Base-by-base conservation (phyloP, 37 sponge, comb jelly and placozoan genomes). In the Beroe forskalii region DNA sequence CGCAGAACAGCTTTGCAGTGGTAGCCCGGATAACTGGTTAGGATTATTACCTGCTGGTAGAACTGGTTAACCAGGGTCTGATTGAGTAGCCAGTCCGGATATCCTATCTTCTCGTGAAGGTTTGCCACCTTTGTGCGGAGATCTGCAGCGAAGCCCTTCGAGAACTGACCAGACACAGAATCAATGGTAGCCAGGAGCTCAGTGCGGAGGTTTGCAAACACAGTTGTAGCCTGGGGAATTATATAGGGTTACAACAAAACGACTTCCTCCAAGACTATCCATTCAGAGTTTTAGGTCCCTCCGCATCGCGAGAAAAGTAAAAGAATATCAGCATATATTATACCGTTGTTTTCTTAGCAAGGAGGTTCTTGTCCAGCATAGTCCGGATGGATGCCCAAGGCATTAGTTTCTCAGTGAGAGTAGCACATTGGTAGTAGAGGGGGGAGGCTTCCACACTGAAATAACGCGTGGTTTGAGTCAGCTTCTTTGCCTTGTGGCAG, bases 371-470 rank as follows among this genome's bases (percentile, higher is more conserved):
- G 42, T 80, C 86, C 1, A 80, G 55, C 44, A 80, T 41, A 3
- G 55, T 43, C 40, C 86, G 1, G 19, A 38, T 9, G 35, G 86
- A n/a, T 23, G 86, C 86, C 86, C 86, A 80, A 6, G 86, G 86
- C 86, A 80, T 80, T 27, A 80, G 86, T 23, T 80, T 80, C 86
- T 80, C 86, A 2, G 86, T 44, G n/a, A 80, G 48, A 0, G 43
- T 25, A 4, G 86, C 86, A 27, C 86, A 80, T 80, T 80, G 86
- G 55, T 43, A 80, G 86, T 80, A 80, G n/a, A 80, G 55, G 1
- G 86, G 86, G 23, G 86, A 80, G 24, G 44, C 24, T 3, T 80
- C 86, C 24, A 1, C 40, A 43, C 86, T 80, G 55, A 80, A 24
- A 48, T 12, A 48, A n/a, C n/a, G n/a, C n/a, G n/a, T n/a, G n/a